A percentile compares a stretch with the other conserved stretches of the same genome.
Conservation (phyloP, 2,888 invertebrate genomes). For the Oscheius sp. region DNA sequence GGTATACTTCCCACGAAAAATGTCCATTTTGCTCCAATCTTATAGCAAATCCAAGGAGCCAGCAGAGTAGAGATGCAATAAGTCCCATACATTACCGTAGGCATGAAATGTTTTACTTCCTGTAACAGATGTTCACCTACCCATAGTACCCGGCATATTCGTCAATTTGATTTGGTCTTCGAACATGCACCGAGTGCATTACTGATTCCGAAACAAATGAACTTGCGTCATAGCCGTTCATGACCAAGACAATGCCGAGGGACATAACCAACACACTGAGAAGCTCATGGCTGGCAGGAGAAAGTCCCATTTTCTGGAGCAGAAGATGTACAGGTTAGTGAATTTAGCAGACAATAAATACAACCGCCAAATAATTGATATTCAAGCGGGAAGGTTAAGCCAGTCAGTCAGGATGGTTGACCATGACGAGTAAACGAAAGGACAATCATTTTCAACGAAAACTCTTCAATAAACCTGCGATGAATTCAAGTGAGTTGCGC, state of each 20-base stretch:
- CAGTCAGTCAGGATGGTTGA: background rate
- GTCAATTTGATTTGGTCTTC: constrained; percentile 29
- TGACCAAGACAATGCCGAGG: constrained; percentile 20
- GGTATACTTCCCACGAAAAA: constrained; percentile 19
- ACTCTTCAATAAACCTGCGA: background rate
- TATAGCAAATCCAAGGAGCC: constrained; percentile 33
- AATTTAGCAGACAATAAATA: background rate
- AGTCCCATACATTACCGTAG: constrained; percentile 28
- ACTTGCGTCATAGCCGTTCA: constrained; percentile 31
- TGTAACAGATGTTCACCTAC: background rate
- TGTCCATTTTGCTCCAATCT: constrained; percentile 34
- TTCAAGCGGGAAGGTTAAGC: background rate
- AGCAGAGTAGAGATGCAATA: constrained; percentile 30
- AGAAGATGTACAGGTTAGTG: background rate
- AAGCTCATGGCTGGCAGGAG: constrained; percentile 18
- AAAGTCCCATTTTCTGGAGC: constrained; percentile 18
- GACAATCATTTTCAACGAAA: constrained; percentile 11
- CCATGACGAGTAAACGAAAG: background rate
- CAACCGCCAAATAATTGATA: background rate
- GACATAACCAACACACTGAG: constrained; percentile 1
- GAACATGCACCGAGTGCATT: constrained; percentile 31
- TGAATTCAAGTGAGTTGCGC: no score
- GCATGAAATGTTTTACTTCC: constrained; percentile 2
- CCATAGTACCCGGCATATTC: constrained; percentile 35
- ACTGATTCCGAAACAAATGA: constrained; percentile 31